A percentile compares a stretch with the other conserved stretches of the same genome.
Evolutionary conservation across 2,113 vertebrate species (phyloP).

Genomic region (Copsychus sechellarum): DNA sequence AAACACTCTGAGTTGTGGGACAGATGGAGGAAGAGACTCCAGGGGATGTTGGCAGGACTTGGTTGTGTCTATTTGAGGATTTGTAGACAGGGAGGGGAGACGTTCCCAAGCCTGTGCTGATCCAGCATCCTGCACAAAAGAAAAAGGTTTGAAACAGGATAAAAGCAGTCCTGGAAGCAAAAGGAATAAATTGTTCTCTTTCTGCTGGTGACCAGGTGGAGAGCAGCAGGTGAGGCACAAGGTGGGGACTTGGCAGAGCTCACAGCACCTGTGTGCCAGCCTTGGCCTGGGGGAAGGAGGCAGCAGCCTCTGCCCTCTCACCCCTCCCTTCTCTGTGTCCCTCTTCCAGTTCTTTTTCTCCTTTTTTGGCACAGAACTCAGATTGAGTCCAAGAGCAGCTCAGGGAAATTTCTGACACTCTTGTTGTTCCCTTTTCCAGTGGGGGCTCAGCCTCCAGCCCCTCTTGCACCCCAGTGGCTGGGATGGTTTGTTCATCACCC

Average conservation of each 20-base stretch:
- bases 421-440: rapidly evolving
- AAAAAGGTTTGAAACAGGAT: neutral
- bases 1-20: neutral
- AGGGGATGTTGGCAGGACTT: neutral
- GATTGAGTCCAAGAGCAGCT: neutral
- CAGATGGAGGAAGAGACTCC: neutral
- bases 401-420: rapidly evolving
- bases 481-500: neutral
- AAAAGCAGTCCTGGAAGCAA: neutral
- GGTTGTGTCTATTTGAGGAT: neutral
- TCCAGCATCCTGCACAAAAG: neutral
- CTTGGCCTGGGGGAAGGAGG: neutral
- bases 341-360: neutral
- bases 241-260: neutral
- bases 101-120: no score
- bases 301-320: neutral
- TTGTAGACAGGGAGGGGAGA: neutral
- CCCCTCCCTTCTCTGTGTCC: neutral
- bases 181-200: neutral
- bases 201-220: neutral
- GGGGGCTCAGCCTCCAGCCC: neutral
- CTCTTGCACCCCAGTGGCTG: neutral
- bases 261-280: neutral
- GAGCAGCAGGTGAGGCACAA: neutral
- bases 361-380: neutral